Evolutionary conservation across 2,888 invertebrate genomes (phyloP).

Genomic region (Synergus umbraculus): DNA sequence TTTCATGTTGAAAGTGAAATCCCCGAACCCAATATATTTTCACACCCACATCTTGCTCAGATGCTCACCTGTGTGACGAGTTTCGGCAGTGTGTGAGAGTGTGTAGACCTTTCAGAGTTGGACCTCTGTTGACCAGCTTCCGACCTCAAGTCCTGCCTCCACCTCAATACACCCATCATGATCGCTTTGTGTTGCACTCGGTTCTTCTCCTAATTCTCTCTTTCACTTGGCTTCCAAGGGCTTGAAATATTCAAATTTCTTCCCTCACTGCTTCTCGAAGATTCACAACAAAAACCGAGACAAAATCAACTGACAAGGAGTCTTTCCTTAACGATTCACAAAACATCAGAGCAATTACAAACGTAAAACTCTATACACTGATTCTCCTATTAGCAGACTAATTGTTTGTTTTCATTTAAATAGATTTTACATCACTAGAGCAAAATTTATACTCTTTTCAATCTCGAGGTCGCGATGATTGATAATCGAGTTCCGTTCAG

Average conservation of each 20-base stretch:
- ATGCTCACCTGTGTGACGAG: slow-evolving; percentile 73
- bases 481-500: slow-evolving; percentile 12
- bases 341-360: not conserved
- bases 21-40: slow-evolving; percentile 4
- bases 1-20: slow-evolving; percentile 24
- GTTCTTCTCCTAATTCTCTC: slow-evolving; percentile 41
- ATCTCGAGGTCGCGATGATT: not conserved
- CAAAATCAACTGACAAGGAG: not conserved
- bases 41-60: not conserved
- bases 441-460: not conserved
- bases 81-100: slow-evolving; percentile 72
- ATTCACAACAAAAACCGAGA: not conserved
- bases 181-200: slow-evolving; percentile 55
- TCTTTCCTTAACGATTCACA: not conserved
- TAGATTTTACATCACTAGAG: not conserved
- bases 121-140: slow-evolving; percentile 71
- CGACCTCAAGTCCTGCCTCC: slow-evolving; percentile 77
- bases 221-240: slow-evolving; percentile 34
- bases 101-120: slow-evolving; percentile 63
- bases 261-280: not conserved
- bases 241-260: not conserved
- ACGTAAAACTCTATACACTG: not conserved
- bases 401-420: not conserved
- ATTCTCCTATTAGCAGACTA: not conserved
- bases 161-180: slow-evolving; percentile 77